Percentiles rank a stretch among this genome's conserved stretches.
Conservation (phyloP, 2,113 vertebrate species). For the Osmerus eperlanus region DNA sequence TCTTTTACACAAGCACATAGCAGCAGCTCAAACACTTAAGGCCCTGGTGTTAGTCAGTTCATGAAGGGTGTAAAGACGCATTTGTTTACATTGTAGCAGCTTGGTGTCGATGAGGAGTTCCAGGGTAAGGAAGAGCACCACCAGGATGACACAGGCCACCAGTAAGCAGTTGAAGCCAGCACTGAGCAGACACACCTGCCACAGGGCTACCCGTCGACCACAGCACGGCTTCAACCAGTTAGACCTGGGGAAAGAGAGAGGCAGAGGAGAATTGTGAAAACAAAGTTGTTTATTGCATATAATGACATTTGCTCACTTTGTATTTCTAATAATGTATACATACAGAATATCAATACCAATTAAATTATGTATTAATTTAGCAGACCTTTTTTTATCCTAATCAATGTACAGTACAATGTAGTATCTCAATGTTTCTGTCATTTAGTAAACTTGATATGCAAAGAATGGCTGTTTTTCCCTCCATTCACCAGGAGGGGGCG, state of each 20-base stretch:
- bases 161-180: constrained; percentile 97
- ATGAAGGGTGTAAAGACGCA: not conserved
- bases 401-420: not conserved
- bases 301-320: no score
- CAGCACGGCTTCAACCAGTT: constrained; percentile 99
- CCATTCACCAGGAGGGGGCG: constrained; percentile 49
- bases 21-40: no score
- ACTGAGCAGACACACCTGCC: constrained; percentile 97
- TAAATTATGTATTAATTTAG: no score
- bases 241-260: constrained; percentile 72
- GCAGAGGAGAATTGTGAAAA: not conserved
- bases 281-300: no score
- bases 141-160: constrained; percentile 94
- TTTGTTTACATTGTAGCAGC: constrained; percentile 90
- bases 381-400: no score
- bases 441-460: constrained; percentile 6
- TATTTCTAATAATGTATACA: no score
- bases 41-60: no score
- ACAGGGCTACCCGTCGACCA: constrained; percentile 87
- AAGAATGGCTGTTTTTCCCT: constrained; percentile 8
- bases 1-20: no score
- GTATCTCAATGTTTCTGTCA: not conserved
- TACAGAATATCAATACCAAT: no score
- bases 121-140: constrained; percentile 94
- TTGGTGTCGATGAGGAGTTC: constrained; percentile 98